Percentiles rank a stretch among this genome's conserved stretches.
Evolutionary conservation across 2,888 invertebrate species (phyloP).

Genomic region (Dryobotodes eremita): DNA sequence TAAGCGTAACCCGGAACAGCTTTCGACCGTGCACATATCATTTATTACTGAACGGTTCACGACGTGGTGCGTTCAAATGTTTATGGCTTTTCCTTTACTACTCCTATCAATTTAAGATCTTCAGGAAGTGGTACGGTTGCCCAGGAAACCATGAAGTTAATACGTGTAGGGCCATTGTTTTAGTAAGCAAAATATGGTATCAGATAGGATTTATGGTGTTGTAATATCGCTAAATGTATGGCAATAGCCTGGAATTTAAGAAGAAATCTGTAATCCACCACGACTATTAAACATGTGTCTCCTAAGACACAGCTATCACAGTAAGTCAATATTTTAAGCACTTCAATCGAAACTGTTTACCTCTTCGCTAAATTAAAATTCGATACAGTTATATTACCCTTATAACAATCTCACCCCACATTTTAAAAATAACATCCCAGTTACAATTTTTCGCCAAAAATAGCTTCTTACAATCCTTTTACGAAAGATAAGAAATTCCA

Average conservation of each 20-base stretch:
- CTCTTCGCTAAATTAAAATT: too few species aligned
- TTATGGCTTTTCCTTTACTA: constrained; percentile 11
- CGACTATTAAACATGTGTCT: not conserved
- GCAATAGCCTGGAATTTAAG: not conserved
- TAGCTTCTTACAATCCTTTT: constrained; percentile 32
- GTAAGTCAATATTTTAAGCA: not conserved
- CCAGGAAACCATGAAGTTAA: not conserved
- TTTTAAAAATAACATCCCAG: not conserved
- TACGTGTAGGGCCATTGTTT: not conserved
- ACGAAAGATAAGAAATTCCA: constrained; percentile 42
- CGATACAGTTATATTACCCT: rapidly evolving
- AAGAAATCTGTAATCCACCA: not conserved
- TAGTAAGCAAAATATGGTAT: not conserved
- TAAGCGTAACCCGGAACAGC: constrained; percentile 6
- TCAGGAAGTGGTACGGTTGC: not conserved
- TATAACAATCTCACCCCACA: not conserved
- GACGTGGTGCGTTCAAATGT: constrained; percentile 5
- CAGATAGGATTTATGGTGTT: not conserved
- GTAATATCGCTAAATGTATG: not conserved
- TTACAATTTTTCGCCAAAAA: constrained; percentile 11
- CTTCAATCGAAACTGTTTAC: not conserved
- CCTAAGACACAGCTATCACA: not conserved
- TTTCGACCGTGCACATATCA: constrained; percentile 22
- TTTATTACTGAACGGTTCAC: constrained; percentile 34
- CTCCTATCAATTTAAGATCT: constrained; percentile 3